Percentiles rank a stretch among this genome's conserved stretches.
phyloP scores from a whole-genome alignment of 2,888 invertebrate genomes.

The Ichneumon xanthorius region DNA sequence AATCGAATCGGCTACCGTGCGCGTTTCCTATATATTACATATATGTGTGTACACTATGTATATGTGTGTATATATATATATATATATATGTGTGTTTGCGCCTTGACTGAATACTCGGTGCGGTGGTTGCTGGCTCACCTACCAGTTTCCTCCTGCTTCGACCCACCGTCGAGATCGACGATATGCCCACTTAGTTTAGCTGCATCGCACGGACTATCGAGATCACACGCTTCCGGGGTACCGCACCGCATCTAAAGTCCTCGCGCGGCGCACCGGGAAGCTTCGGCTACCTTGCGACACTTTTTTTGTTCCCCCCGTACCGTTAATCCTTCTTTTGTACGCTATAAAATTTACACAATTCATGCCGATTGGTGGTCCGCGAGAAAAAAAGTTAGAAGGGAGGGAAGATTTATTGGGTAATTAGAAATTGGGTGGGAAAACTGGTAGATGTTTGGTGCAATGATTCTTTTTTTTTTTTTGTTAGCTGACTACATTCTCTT shows the following conservation, averaged over 20 bases:
- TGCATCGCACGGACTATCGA: constrained; percentile 57
- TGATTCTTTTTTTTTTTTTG: too few relatives aligned
- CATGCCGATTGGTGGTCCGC: too few relatives aligned
- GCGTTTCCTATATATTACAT: not conserved
- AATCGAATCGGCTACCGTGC: constrained; percentile 49
- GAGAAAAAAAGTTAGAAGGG: too few relatives aligned
- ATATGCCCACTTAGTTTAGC: constrained; percentile 50
- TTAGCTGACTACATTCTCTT: too few relatives aligned
- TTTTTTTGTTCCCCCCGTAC: too few relatives aligned
- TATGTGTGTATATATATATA: not conserved
- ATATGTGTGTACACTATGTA: not conserved
- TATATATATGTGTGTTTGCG: too few relatives aligned
- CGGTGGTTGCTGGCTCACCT: constrained; percentile 13
- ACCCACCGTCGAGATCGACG: constrained; percentile 53
- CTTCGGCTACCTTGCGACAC: too few relatives aligned
- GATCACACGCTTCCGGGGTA: constrained; percentile 59
- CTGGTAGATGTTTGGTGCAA: too few relatives aligned
- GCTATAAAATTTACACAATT: too few relatives aligned
- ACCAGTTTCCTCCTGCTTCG: constrained; percentile 22
- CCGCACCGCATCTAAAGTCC: constrained; percentile 16
- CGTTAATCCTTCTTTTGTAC: too few relatives aligned
- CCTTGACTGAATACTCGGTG: not conserved
- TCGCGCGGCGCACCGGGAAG: not conserved
- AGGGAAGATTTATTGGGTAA: too few relatives aligned
- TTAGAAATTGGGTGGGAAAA: too few relatives aligned